phyloP scores from a whole-genome alignment of 2,888 invertebrate genomes.

The Pelosia muscerda region DNA sequence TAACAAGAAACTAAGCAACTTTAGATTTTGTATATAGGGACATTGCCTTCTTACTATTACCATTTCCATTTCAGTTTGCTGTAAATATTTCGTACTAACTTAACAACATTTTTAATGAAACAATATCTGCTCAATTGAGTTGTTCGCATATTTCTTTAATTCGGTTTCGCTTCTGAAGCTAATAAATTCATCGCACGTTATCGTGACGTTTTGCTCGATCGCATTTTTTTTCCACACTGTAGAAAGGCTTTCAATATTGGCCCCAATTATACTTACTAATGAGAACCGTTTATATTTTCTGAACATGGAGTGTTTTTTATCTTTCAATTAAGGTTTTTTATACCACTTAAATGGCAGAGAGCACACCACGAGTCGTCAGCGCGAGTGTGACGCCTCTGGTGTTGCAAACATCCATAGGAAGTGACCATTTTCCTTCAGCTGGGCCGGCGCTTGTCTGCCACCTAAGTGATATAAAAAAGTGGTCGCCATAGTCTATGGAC shows the following conservation, averaged over 20 bases:
- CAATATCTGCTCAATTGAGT: neutral
- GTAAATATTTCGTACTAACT: neutral
- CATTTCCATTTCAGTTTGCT: neutral
- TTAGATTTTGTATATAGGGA: too few species aligned
- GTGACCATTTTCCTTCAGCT: too few species aligned
- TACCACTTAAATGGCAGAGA: too few species aligned
- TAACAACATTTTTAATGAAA: neutral
- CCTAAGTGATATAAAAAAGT: too few species aligned
- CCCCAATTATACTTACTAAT: neutral
- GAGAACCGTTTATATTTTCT: neutral
- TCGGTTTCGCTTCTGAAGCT: neutral
- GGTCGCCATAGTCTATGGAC: too few species aligned
- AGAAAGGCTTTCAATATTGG: neutral
- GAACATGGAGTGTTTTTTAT: too few species aligned
- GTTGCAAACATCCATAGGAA: too few species aligned
- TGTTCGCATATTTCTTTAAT: neutral
- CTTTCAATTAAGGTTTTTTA: too few species aligned
- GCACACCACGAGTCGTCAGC: neutral
- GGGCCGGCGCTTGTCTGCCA: too few species aligned
- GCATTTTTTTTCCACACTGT: neutral
- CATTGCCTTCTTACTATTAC: too few species aligned
- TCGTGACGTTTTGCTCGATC: neutral
- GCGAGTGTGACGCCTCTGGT: too few species aligned
- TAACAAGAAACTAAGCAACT: too few species aligned
- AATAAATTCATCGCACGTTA: neutral